Evolutionary conservation across 2,797 vertebrate genomes (phyloP).

Genomic region (Esox masquinongy): DNA sequence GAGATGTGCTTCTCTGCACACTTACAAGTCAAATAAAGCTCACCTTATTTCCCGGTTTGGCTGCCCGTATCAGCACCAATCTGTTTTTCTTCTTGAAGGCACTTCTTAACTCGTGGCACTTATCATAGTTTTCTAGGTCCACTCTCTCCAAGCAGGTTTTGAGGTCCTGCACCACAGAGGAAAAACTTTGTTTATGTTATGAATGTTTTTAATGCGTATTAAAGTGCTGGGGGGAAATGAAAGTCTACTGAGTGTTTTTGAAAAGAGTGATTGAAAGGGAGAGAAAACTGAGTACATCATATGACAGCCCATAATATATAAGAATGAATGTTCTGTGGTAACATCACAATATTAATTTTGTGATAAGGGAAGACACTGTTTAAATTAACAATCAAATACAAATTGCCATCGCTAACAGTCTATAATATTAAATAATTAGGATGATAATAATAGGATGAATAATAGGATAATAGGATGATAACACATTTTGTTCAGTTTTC

Average conservation of each 20-base stretch:
- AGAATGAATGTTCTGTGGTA: background rate
- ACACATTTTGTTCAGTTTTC: background rate
- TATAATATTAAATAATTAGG: no score
- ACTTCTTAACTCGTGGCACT: slow-evolving; percentile 87
- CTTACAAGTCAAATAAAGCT: slow-evolving; percentile 33
- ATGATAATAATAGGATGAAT: no score
- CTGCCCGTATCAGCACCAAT: slow-evolving; percentile 83
- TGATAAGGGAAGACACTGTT: background rate
- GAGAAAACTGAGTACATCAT: background rate
- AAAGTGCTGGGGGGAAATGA: background rate
- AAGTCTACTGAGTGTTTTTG: background rate
- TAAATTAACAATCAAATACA: background rate
- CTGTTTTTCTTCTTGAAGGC: slow-evolving; percentile 89
- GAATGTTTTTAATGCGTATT: background rate
- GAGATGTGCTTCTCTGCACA: background rate
- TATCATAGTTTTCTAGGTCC: slow-evolving; percentile 91
- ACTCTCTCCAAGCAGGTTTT: slow-evolving; percentile 88
- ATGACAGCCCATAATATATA: background rate
- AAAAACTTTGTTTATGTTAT: slow-evolving; percentile 4
- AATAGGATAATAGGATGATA: no score
- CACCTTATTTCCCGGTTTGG: slow-evolving; percentile 87
- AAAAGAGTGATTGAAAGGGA: background rate
- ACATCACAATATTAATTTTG: background rate
- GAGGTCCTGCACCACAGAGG: slow-evolving; percentile 76
- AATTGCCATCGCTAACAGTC: background rate